Percentiles rank a stretch among this genome's conserved stretches.
Conservation (phyloP, 1,140 invertebrate genomes). For the Melitaea cinxia region DNA sequence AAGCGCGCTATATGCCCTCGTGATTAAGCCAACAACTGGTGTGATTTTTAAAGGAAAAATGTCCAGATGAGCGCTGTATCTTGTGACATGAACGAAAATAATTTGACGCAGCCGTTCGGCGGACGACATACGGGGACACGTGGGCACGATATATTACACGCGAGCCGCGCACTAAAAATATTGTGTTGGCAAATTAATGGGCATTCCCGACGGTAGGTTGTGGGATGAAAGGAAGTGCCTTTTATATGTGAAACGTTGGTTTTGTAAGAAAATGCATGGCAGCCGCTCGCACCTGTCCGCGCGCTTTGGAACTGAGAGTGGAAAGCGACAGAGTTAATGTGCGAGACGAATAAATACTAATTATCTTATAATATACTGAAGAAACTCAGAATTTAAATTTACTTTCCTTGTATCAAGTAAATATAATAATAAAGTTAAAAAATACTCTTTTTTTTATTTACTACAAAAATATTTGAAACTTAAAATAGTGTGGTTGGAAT, state of each 20-base stretch:
- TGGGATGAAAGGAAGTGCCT: slow-evolving; percentile 81
- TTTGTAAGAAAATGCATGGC: slow-evolving; percentile 79
- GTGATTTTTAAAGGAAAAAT: slow-evolving; percentile 80
- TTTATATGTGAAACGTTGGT: slow-evolving; percentile 80
- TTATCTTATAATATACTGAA: background rate
- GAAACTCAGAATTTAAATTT: background rate
- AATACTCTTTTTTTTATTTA: no score
- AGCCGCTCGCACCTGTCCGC: slow-evolving; percentile 77
- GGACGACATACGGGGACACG: slow-evolving; percentile 79
- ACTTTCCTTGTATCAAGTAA: background rate
- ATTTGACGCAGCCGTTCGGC: slow-evolving; percentile 79
- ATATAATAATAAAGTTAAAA: no score
- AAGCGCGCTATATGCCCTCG: slow-evolving; percentile 56
- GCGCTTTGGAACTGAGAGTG: slow-evolving; percentile 50
- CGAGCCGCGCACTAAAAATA: slow-evolving; percentile 80
- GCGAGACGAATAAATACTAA: background rate
- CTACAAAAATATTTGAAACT: no score
- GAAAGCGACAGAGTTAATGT: slow-evolving; percentile 26
- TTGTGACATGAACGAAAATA: slow-evolving; percentile 81
- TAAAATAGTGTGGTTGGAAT: no score
- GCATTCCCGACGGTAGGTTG: slow-evolving; percentile 78
- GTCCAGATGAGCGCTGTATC: slow-evolving; percentile 79
- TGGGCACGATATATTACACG: slow-evolving; percentile 81
- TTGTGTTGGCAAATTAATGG: slow-evolving; percentile 82
- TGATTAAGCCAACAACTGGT: slow-evolving; percentile 69